Evolutionary conservation across 2,113 vertebrate species (phyloP).

Genomic region (Glaucidium brasilianum): DNA sequence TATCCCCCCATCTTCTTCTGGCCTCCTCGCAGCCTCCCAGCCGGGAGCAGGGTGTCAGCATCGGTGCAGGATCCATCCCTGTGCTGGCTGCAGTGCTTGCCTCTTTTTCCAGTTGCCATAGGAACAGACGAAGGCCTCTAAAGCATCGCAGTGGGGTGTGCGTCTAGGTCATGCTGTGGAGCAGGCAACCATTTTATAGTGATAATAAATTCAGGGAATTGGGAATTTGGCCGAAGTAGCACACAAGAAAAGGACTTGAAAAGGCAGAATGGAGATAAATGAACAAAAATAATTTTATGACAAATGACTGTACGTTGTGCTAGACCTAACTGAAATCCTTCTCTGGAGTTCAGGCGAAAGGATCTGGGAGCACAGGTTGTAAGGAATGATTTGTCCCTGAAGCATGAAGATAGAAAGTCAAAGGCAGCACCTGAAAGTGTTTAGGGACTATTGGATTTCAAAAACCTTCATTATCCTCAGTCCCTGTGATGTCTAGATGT

Average conservation of each 20-base stretch:
- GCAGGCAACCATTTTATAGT: conserved; percentile 56
- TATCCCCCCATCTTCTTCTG: not conserved
- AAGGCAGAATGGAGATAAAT: conserved; percentile 50
- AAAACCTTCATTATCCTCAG: not conserved
- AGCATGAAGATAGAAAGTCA: not conserved
- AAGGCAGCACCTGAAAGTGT: not conserved
- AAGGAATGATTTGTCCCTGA: conserved; percentile 15
- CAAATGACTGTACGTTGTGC: not conserved
- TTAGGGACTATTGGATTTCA: conserved; percentile 4
- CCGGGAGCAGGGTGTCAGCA: not conserved
- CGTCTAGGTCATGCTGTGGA: conserved; percentile 55
- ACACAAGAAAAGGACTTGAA: not conserved
- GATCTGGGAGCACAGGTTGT: not conserved
- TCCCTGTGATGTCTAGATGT: not conserved
- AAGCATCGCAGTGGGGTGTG: conserved; percentile 37
- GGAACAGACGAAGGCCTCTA: conserved; percentile 59
- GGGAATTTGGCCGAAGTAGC: conserved; percentile 55
- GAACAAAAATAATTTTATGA: conserved; percentile 31
- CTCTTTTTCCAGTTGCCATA: conserved; percentile 55
- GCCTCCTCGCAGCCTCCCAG: not conserved
- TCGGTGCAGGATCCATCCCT: not conserved
- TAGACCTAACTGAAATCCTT: not conserved
- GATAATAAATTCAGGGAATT: conserved; percentile 69
- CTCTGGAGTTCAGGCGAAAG: not conserved
- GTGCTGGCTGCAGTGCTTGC: not conserved